Conservation (phyloP, 2,888 invertebrate genomes). For the Sycophila texana region DNA sequence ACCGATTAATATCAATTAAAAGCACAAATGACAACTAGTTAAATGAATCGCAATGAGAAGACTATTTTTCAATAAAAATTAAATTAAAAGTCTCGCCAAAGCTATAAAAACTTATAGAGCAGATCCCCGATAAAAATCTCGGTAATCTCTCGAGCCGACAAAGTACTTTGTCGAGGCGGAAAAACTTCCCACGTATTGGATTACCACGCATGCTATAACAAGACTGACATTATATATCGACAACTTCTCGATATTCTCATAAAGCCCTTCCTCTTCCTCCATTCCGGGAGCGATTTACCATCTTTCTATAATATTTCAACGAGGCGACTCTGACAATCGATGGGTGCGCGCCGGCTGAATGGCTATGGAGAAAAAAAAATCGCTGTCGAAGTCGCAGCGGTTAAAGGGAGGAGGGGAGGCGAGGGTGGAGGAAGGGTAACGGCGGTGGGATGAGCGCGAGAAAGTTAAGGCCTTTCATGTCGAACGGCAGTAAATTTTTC, state of each 20-base stretch:
- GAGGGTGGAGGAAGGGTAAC: slow-evolving; percentile 14
- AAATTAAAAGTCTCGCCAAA: too few relatives aligned
- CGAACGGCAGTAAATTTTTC: slow-evolving; percentile 66
- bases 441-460: slow-evolving; percentile 43
- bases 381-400: slow-evolving; percentile 5
- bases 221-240: background rate
- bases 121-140: background rate
- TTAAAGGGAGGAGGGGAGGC: slow-evolving; percentile 3
- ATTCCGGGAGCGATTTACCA: background rate
- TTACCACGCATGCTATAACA: background rate
- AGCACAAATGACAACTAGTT: too few relatives aligned
- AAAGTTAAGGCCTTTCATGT: slow-evolving; percentile 64
- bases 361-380: slow-evolving; percentile 10
- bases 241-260: slow-evolving; percentile 13
- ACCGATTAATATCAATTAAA: too few relatives aligned
- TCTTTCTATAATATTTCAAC: background rate
- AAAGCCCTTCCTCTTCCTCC: background rate
- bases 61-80: too few relatives aligned
- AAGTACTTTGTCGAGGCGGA: background rate
- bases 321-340: background rate
- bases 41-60: too few relatives aligned
- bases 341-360: slow-evolving; percentile 22
- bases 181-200: slow-evolving; percentile 15
- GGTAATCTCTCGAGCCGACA: background rate
- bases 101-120: too few relatives aligned